phyloP scores from a whole-genome alignment of 2,888 invertebrate genomes.

The Stomorhina lunata region DNA sequence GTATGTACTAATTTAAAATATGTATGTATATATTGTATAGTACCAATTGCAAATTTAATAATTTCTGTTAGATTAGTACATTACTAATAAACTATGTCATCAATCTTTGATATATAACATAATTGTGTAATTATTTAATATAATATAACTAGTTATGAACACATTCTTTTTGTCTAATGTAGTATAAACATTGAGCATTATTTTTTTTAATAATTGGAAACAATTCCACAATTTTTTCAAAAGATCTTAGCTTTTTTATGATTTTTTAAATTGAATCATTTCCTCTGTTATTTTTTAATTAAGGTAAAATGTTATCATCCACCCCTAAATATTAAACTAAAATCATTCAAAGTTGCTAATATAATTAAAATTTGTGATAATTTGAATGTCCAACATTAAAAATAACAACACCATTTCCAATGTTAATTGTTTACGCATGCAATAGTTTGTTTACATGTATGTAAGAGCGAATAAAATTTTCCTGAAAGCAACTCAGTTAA shows the following conservation, averaged over 20 bases:
- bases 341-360: background rate
- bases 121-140: too few species aligned
- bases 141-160: too few species aligned
- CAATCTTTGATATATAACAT: too few species aligned
- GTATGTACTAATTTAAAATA: too few species aligned
- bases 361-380: constrained; percentile 8
- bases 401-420: constrained; percentile 2
- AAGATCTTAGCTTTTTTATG: background rate
- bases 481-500: too few species aligned
- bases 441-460: background rate
- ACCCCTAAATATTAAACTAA: constrained; percentile 24
- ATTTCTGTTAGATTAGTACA: too few species aligned
- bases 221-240: background rate
- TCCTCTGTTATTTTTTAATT: background rate
- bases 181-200: background rate
- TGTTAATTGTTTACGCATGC: background rate
- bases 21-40: too few species aligned
- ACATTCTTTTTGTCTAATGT: background rate
- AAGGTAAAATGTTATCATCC: background rate
- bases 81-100: too few species aligned
- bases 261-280: constrained; percentile 1
- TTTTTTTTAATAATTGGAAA: background rate
- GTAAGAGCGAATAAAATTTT: too few species aligned
- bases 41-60: too few species aligned
- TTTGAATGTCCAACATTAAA: background rate